Conservation (phyloP, 92 coral and sea anemone species). For the Phenganax stokvisi region DNA sequence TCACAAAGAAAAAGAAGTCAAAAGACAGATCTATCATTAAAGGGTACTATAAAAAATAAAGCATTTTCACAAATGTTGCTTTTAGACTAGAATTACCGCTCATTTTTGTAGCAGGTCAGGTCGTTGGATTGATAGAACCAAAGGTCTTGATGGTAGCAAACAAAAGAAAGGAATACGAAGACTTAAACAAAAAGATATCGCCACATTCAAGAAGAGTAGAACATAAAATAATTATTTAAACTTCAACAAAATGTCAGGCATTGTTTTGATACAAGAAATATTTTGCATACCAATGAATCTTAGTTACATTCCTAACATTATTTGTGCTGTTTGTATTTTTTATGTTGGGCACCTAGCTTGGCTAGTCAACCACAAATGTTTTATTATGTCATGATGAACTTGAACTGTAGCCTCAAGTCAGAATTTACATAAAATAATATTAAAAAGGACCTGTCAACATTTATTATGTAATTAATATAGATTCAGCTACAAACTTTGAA, state of each 20-base stretch:
- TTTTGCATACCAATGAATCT: neutral
- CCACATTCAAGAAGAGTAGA: conserved; percentile 58
- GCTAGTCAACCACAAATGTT: neutral
- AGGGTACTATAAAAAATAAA: conserved; percentile 43
- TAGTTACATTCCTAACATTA: neutral
- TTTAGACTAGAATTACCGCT: neutral
- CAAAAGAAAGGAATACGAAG: conserved; percentile 78
- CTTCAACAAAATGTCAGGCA: neutral
- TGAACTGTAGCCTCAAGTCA: no score
- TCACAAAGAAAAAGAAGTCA: conserved; percentile 56
- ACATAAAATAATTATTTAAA: neutral
- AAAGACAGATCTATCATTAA: conserved; percentile 45
- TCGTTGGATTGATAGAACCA: conserved; percentile 84
- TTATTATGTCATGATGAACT: neutral
- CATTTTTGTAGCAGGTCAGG: conserved; percentile 40
- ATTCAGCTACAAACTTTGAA: no score
- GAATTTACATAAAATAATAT: no score
- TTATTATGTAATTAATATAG: no score
- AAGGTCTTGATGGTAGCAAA: conserved; percentile 67
- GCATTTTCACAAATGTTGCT: neutral
- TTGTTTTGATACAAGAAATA: neutral
- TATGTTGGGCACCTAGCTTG: neutral
- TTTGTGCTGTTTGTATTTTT: neutral
- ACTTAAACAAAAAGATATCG: conserved; percentile 68
- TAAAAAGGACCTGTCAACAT: no score